Conservation (phyloP, 2,113 vertebrate genomes). For the Pituophis catenifer region DNA sequence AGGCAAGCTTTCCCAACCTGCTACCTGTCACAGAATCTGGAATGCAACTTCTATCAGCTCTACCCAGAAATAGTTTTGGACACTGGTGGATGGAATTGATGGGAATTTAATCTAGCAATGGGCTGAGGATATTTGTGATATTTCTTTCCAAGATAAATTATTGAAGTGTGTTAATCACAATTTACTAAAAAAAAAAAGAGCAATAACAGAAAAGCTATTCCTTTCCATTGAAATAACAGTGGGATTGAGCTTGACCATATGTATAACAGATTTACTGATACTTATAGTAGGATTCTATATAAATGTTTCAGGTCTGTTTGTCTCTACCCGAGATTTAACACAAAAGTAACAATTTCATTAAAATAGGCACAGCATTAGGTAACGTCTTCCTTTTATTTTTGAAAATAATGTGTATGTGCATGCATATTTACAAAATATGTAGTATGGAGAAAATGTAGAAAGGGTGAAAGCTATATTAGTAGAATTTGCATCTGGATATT, state of each 20-base stretch:
- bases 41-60: not conserved
- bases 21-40: not conserved
- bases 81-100: not conserved
- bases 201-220: not conserved
- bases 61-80: not conserved
- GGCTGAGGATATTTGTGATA: not conserved
- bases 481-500: not conserved
- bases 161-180: not conserved
- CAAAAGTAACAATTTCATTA: not conserved
- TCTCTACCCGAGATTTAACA: not conserved
- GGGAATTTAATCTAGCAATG: not conserved
- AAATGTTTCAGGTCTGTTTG: not conserved
- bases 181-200: not conserved
- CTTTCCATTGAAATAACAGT: not conserved
- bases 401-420: conserved; percentile 26
- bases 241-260: too few relatives aligned
- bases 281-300: not conserved
- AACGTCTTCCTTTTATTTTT: conserved; percentile 34
- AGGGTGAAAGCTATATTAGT: not conserved
- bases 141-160: not conserved
- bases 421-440: not conserved
- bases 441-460: not conserved
- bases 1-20: not conserved
- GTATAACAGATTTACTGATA: not conserved
- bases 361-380: conserved; percentile 1